Base-by-base conservation (phyloP, 2,888 invertebrate genomes). In the Andrena trimmerana region DNA sequence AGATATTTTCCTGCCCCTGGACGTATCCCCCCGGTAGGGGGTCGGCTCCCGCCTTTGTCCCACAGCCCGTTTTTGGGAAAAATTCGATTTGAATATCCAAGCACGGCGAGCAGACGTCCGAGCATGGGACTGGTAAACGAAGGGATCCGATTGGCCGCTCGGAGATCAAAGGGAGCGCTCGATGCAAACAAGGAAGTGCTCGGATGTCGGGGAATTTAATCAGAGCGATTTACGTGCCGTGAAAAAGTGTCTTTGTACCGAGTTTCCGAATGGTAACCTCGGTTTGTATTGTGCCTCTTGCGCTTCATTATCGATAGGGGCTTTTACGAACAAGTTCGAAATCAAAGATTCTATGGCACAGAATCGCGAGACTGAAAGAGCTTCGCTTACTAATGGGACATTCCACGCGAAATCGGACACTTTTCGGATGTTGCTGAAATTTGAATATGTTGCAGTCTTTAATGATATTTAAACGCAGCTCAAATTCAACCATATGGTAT, bases 21-120 rank as follows among this genome's bases (percentile, higher is more conserved):
- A 52, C 27, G 2, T 50, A 36, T 68, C n/a, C 36, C 16, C 20
- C 54, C 54, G 20, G 67, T 13, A 65, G 78, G 66, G 24, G 59
- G 42, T 31, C 60, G 13, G 10, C 57, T 10, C 52, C 20, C 16
- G 52, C 33, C 60, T 57, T 72, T 75, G 65, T 71, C 63, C 52
- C 20, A 33, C 16, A 8, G 59, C n/a, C 36, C 33, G 36, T 63
- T 78, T 81, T 69, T 16, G 16, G 13, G 29, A 54, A 65, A 63
- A 81, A 81, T 84, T 78, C 74, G 68, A 84, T 84, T 85, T 76
- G 66, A 80, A 76, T 76, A 66, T 83, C 72, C 42, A 10, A 20
- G 8, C 20, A 50, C 33, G 20, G 24, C 27, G 48, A 59, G 52
- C 59, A 33, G 20, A 29, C 71, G 48, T 20, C 31, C 24, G n/a